Percentiles rank a stretch among this genome's conserved stretches.
Evolutionary conservation across 2,113 vertebrate species (phyloP).

Genomic region (Mionectes macconnelli): DNA sequence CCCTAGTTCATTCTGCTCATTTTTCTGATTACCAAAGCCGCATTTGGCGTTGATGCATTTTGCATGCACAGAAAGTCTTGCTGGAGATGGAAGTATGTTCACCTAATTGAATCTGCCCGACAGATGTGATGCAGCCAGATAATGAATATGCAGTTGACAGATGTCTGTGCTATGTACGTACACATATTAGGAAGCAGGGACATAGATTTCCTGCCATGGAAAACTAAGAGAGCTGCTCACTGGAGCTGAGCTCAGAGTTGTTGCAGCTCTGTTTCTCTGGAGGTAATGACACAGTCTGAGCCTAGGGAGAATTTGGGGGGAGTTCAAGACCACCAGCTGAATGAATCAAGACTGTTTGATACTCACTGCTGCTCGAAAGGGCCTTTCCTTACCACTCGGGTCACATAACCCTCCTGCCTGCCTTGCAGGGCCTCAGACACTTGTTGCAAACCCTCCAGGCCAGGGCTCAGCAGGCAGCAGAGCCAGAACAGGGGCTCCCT

Average conservation of each 20-base stretch:
- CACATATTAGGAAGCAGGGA: background rate
- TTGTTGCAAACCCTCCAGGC: accelerated
- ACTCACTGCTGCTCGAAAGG: background rate
- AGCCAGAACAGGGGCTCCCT: background rate
- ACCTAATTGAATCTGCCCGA: conserved; percentile 1
- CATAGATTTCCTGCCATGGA: background rate
- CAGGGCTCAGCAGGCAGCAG: background rate
- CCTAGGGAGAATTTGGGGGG: background rate
- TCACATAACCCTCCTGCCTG: background rate
- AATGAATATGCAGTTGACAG: background rate
- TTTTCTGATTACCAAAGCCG: background rate
- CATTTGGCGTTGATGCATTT: background rate
- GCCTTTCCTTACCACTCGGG: background rate
- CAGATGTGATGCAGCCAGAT: background rate
- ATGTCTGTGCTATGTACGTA: background rate
- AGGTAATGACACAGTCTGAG: background rate
- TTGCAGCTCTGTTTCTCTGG: background rate
- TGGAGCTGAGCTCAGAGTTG: background rate
- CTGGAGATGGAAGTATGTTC: background rate
- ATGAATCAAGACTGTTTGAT: background rate
- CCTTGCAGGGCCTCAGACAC: background rate
- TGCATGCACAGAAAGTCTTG: background rate
- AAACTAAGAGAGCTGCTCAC: background rate
- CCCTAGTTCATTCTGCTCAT: background rate
- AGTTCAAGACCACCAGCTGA: background rate